phyloP scores from a whole-genome alignment of 2,113 vertebrate species.

The Microtus pennsylvanicus region DNA sequence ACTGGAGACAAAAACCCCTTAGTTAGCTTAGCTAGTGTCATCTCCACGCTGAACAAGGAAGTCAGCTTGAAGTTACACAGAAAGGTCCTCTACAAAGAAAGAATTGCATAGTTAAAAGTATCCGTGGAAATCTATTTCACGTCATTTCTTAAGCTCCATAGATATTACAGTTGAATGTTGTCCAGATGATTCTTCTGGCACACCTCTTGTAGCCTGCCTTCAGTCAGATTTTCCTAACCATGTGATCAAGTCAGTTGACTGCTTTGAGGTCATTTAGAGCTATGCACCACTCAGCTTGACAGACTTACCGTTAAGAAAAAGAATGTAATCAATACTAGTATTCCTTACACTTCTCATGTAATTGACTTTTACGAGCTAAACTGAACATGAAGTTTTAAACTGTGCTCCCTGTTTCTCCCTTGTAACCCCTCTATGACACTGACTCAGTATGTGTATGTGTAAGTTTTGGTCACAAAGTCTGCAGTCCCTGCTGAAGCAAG shows the following conservation, averaged over 20 bases:
- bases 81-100: not conserved
- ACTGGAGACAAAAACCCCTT: slow-evolving; percentile 36
- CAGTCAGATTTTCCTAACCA: not conserved
- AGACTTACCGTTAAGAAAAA: not conserved
- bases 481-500: not conserved
- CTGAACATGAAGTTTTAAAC: not conserved
- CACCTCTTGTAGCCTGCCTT: not conserved
- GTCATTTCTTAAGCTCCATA: slow-evolving; percentile 25
- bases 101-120: not conserved
- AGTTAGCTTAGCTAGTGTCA: not conserved
- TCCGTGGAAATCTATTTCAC: not conserved
- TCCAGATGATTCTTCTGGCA: not conserved
- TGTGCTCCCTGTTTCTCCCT: not conserved
- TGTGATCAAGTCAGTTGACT: not conserved
- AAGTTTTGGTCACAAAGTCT: not conserved
- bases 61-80: not conserved
- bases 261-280: not conserved
- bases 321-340: not conserved
- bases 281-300: not conserved
- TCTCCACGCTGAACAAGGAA: not conserved
- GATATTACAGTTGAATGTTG: not conserved
- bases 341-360: not conserved
- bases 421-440: not conserved
- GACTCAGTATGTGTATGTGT: not conserved
- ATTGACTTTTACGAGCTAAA: not conserved